Evolutionary conservation across 2,888 invertebrate species (phyloP).

Genomic region (Aporophyla nigra): DNA sequence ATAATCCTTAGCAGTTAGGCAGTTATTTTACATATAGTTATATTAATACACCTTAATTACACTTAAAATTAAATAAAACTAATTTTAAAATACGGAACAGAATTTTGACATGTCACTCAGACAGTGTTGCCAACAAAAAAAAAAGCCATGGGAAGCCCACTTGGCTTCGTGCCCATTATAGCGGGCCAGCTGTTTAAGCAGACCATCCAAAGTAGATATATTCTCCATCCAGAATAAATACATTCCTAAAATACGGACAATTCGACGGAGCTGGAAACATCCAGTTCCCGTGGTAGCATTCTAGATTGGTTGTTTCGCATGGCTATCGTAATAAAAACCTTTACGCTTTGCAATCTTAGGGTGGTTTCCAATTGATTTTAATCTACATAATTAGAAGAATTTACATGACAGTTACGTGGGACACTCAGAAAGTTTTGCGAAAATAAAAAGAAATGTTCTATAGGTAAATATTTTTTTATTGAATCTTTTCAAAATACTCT

Average conservation of each 20-base stretch:
- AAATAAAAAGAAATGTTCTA: no score
- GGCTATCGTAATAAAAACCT: not conserved
- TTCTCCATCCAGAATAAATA: constrained; percentile 23
- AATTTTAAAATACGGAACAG: no score
- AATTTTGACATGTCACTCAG: no score
- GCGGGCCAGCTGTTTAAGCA: constrained; percentile 23
- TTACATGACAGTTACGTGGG: no score
- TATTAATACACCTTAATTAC: no score
- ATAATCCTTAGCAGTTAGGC: no score
- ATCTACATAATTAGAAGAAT: not conserved
- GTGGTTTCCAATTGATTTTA: not conserved
- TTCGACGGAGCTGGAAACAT: not conserved
- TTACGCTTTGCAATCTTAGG: not conserved
- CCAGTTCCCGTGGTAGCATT: not conserved
- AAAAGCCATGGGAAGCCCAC: constrained; percentile 2
- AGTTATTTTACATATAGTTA: no score
- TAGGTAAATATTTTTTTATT: no score
- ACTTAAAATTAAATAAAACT: no score
- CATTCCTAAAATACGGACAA: constrained; percentile 15
- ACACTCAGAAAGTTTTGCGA: no score
- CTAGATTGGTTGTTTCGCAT: not conserved
- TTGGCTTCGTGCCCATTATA: constrained; percentile 44
- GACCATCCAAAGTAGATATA: constrained; percentile 6
- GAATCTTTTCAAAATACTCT: no score
- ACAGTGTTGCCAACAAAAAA: no score